Conservation (phyloP, 2,888 invertebrate species). For the Amblyjoppa proteus region DNA sequence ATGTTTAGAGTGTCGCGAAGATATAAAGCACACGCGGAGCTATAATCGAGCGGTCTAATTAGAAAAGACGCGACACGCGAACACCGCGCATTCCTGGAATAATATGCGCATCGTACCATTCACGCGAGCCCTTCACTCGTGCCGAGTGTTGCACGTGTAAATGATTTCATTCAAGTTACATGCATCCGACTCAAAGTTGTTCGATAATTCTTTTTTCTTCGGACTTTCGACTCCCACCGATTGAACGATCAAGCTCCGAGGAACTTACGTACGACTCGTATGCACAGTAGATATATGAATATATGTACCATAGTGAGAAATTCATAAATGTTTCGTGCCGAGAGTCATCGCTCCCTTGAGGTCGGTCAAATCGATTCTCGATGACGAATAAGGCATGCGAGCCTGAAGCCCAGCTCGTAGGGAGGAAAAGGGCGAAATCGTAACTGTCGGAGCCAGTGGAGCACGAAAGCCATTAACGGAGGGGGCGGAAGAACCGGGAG, state of each 20-base stretch:
- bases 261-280: neutral
- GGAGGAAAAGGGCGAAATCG: slow-evolving; percentile 43
- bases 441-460: slow-evolving; percentile 28
- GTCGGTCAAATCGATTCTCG: slow-evolving; percentile 37
- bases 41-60: slow-evolving; percentile 79
- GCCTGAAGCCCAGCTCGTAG: slow-evolving; percentile 2
- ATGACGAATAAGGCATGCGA: slow-evolving; percentile 45
- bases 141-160: slow-evolving; percentile 21
- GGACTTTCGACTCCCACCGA: neutral
- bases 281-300: neutral
- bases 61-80: slow-evolving; percentile 78
- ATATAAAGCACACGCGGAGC: slow-evolving; percentile 51
- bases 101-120: slow-evolving; percentile 62
- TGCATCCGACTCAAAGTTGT: neutral
- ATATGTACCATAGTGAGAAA: neutral
- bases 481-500: slow-evolving; percentile 12
- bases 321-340: slow-evolving; percentile 24
- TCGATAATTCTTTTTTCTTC: neutral
- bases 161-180: slow-evolving; percentile 56
- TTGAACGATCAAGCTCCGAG: neutral
- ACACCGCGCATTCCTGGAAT: slow-evolving; percentile 74
- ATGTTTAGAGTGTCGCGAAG: slow-evolving; percentile 61
- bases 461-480: slow-evolving; percentile 54
- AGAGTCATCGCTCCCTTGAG: slow-evolving; percentile 47
- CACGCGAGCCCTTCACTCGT: slow-evolving; percentile 30